Evolutionary conservation across 2,113 vertebrate species (phyloP), one percentile per base, ranked within the genome.

Genomic region (Piprites chloris): DNA sequence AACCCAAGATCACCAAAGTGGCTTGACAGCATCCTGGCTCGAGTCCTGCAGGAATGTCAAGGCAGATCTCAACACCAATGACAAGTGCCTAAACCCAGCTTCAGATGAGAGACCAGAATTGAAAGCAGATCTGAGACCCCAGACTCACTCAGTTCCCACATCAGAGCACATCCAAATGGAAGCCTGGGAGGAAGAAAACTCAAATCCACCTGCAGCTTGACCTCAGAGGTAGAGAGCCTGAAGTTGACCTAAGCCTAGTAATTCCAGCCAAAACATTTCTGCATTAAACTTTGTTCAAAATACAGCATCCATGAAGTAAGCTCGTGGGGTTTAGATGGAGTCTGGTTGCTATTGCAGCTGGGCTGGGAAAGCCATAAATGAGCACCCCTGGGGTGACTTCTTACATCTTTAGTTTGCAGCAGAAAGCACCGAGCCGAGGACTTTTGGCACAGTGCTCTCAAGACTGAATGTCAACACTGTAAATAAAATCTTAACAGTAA

Each of bases 401-500:
- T 82, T 52, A 24, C 46, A 74, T 30, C 49, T 72, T 37, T 46
- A 88, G 44, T 53, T 52, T 42, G 33, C 30, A 63, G 81, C n/a
- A 61, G 69, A 39, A 32, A 75, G 49, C 75, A 86, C 33, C 0
- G 0, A 91, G 62, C 13, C 37, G 61, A 84, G 63, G 75, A 78
- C 39, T 39, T 66, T 39, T 50, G 63, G 56, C 86, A 89, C 68
- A 73, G 65, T 27, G 37, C 82, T 91, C 88, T 90, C 76, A 22
- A 88, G 66, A 68, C 32, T 77, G 32, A 61, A 89, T 49, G 33
- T 33, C 84, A 96, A 66, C 52, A 37, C 37, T 41, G 63, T 66
- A 84, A 94, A 95, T 94, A 89, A 91, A 80, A 68, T 30, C 52
- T 83, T 63, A 81, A 24, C 71, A 80, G 61, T 47, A 58, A 89